Base-by-base conservation (phyloP, 2,888 invertebrate species). In the Volucella zonaria region DNA sequence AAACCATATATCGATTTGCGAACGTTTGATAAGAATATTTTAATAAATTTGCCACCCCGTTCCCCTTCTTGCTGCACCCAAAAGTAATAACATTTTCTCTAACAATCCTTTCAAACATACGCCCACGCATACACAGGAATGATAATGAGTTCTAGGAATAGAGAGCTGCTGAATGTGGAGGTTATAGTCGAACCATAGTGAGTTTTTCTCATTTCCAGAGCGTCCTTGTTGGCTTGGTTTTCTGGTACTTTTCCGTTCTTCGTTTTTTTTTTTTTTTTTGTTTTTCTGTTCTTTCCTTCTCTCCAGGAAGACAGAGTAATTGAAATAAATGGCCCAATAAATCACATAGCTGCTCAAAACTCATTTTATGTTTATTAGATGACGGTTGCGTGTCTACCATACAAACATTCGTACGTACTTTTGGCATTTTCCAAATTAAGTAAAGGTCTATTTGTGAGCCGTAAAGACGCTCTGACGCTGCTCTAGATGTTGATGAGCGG, bases 241-340 rank as follows among this genome's bases (percentile, higher is more conserved):
- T 31, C 31, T 31, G 31, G 6, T 31, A 31, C 31, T 31, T 6
- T 31, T 31, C 6, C 6, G 6, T 31, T 31, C 31, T 31, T 18
- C 59, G 58, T 45, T 66, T 47, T 49, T 14, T 40, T 15, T 59
- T 49, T 70, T 45, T 56, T 45, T 56, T 56, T n/a, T n/a, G n/a
- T n/a, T n/a, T n/a, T n/a, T n/a, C n/a, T n/a, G n/a, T n/a, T 15
- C 49, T 1, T 14, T 49, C 4, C 49, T 14, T 15, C 49, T n/a
- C n/a, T 62, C 9, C 15, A 64, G 51, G 58, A 71, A 71, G 70
- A 59, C 71, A 59, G 71, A 85, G 83, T 85, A 85, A 85, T 85
- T 85, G 83, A 85, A 80, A 85, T 80, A 85, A 80, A 85, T 85
- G 75, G 67, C 14, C 76, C 83, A 80, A 85, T 85, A 85, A 85